A percentile compares a stretch with the other conserved stretches of the same genome.
Evolutionary conservation across 2,797 vertebrate species (phyloP).

Genomic region (Psittacula derbiana): DNA sequence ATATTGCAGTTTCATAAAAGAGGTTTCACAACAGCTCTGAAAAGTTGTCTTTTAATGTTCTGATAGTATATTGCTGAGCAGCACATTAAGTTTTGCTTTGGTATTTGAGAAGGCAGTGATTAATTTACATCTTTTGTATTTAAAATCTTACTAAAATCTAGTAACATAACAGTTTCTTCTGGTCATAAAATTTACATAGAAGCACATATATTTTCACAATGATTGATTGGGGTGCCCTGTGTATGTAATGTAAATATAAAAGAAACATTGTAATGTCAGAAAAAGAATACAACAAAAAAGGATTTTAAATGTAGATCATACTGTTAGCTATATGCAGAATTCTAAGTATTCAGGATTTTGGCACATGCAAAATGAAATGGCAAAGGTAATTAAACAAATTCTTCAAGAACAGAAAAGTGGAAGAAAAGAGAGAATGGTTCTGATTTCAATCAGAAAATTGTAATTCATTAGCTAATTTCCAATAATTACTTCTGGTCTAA

Average conservation of each 20-base stretch:
- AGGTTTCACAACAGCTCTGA: neutral
- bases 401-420: neutral
- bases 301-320: neutral
- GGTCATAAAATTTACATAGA: neutral
- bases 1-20: neutral
- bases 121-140: neutral
- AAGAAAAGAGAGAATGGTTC: neutral
- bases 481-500: neutral
- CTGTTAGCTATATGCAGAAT: neutral
- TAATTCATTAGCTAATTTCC: neutral
- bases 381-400: neutral
- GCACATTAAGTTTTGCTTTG: neutral
- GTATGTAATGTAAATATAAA: neutral
- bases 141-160: neutral
- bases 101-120: neutral
- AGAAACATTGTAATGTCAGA: neutral
- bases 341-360: neutral
- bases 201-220: neutral
- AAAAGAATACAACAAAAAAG: neutral
- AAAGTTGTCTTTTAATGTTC: neutral
- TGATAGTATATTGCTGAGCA: neutral
- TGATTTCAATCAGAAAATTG: neutral
- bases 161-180: neutral
- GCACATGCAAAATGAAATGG: neutral
- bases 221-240: neutral